Evolutionary conservation across 2,113 vertebrate species (phyloP).

Genomic region (Scortum barcoo): DNA sequence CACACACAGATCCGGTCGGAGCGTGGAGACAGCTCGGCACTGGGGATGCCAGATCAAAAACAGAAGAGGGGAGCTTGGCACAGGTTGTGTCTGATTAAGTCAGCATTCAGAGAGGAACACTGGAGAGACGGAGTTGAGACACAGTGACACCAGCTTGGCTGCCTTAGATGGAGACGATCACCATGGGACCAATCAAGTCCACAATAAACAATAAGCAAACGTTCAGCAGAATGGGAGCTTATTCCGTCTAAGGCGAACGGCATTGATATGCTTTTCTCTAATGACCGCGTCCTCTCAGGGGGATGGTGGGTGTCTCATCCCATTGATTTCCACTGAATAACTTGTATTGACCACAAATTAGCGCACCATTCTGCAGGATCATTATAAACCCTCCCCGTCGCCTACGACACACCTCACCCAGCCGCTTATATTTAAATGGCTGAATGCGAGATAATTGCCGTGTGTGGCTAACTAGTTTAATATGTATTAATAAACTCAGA

Average conservation of each 20-base stretch:
- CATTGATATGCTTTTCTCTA: slow-evolving; percentile 57
- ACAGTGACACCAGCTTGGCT: slow-evolving; percentile 51
- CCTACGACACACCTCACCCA: slow-evolving; percentile 13
- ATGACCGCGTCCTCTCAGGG: slow-evolving; percentile 38
- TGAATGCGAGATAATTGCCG: slow-evolving; percentile 59
- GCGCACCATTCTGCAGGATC: slow-evolving; percentile 28
- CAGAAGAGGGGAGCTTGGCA: slow-evolving; percentile 26
- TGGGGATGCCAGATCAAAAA: slow-evolving; percentile 32
- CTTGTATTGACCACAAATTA: slow-evolving; percentile 43
- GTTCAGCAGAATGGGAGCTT: slow-evolving; percentile 33
- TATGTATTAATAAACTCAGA: slow-evolving; percentile 67
- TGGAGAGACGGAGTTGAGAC: slow-evolving; percentile 23
- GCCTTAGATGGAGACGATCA: slow-evolving; percentile 44
- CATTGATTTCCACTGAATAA: slow-evolving; percentile 71
- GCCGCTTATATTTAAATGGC: slow-evolving; percentile 44
- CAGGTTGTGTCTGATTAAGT: slow-evolving; percentile 64
- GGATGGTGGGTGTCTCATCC: slow-evolving; percentile 30
- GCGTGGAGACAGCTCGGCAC: slow-evolving; percentile 12
- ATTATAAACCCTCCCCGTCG: slow-evolving; percentile 29
- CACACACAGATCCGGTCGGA: slow-evolving; percentile 5
- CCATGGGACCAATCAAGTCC: slow-evolving; percentile 66
- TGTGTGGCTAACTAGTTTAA: slow-evolving; percentile 50
- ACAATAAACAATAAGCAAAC: slow-evolving; percentile 54
- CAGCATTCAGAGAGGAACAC: slow-evolving; percentile 21
- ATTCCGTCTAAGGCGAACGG: slow-evolving; percentile 35